Conservation (phyloP, 2,113 vertebrate genomes). For the Nycticebus coucang region DNA sequence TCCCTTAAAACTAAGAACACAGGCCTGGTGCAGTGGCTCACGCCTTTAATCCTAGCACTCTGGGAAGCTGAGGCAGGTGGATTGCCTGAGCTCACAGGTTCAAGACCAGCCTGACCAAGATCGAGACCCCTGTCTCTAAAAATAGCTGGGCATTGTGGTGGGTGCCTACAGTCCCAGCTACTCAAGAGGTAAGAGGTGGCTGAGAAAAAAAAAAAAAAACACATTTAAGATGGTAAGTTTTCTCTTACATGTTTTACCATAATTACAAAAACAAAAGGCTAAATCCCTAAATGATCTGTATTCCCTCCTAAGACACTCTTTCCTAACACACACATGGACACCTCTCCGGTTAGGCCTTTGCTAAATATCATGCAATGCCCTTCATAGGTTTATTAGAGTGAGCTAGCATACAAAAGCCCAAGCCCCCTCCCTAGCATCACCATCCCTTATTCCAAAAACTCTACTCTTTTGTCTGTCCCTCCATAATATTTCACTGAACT, state of each 20-base stretch:
- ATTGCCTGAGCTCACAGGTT: too few species aligned
- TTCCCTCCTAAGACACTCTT: background rate
- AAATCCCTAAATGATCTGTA: background rate
- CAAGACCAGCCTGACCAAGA: too few species aligned
- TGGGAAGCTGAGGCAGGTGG: too few species aligned
- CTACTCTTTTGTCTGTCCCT: background rate
- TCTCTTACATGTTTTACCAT: background rate
- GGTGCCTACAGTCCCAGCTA: too few species aligned
- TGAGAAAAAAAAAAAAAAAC: background rate
- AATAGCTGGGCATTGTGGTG: too few species aligned
- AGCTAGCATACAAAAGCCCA: background rate
- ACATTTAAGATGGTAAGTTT: background rate
- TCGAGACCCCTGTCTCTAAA: too few species aligned
- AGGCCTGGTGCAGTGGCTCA: too few species aligned
- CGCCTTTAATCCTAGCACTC: too few species aligned
- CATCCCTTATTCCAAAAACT: background rate
- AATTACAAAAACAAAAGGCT: background rate
- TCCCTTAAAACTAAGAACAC: background rate
- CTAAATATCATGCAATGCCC: background rate
- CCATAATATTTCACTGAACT: too few species aligned
- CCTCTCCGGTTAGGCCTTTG: background rate
- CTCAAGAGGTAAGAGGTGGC: too few species aligned
- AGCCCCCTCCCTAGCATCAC: fast-evolving
- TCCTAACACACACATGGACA: background rate
- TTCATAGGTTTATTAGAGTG: background rate